Evolutionary conservation across 2,113 vertebrate genomes (phyloP), one percentile per base, ranked within the genome.

Genomic region (Solea senegalensis): DNA sequence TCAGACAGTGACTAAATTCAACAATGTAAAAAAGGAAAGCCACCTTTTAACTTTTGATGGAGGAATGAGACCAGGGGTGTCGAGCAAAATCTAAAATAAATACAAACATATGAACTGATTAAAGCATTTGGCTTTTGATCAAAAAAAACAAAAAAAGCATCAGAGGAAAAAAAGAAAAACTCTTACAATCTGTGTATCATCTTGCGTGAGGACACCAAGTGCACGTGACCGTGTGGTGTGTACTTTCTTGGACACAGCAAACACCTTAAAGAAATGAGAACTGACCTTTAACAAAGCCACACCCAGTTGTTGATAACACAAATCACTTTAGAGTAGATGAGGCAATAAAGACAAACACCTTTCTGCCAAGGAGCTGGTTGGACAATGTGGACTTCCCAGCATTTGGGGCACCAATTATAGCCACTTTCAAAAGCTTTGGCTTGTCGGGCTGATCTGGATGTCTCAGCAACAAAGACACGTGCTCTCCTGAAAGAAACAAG

Each of bases 381-480:
- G 93, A 95, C 44, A 99, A 89, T 0, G 97, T 98, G 39, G 98
- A 99, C 74, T 99, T 99, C 9, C 98, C 98, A 1, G 96, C 96
- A 39, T 99, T 99, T 0, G 98, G 97, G 0, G 96, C 89, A 1
- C 98, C 98, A 0, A 99, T 92, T 72, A 99, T 74, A 12, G 95
- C 96, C 8, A 98, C 93, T 81, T 92, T 94, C 58, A 98, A 91
- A 70, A 95, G 78, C 45, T 87, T 95, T n/a, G 97, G 55, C 66
- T 94, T 91, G 48, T 79, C 87, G 0, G 98, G 97, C 86, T 97
- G 96, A 85, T 99, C 90, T 0, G 97, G 96, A 44, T 12, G 59
- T 72, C 87, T 83, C 52, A 50, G 7, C 74, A 98, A 49, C 34
- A 96, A 84, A 0, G 90, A 80, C 0, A 91, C 28, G 13, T 97